Evolutionary conservation across 2,888 invertebrate species (phyloP).

Genomic region (Phalera bucephala): DNA sequence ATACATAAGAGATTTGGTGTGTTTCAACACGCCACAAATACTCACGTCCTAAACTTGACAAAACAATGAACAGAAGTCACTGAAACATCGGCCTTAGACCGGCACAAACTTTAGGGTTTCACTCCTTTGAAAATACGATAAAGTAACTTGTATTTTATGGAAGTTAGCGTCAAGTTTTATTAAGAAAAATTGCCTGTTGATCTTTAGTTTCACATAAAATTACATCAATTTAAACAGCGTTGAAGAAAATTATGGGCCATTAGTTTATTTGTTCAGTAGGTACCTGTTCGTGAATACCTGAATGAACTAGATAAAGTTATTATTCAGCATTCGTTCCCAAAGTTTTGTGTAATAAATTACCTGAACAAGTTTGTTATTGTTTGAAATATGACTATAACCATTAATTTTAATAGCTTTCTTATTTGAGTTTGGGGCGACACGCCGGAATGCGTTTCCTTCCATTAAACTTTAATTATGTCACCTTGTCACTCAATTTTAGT

Average conservation of each 20-base stretch:
- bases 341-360: no score
- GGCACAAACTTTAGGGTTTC: slow-evolving; percentile 30
- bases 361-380: no score
- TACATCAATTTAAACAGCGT: slow-evolving; percentile 16
- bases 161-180: slow-evolving; percentile 36
- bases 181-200: slow-evolving; percentile 29
- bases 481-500: no score
- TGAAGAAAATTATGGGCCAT: slow-evolving; percentile 12
- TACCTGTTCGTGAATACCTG: neutral
- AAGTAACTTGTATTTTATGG: slow-evolving; percentile 29
- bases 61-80: slow-evolving; percentile 28
- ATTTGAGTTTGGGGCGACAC: no score
- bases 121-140: slow-evolving; percentile 26
- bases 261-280: neutral
- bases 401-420: no score
- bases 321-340: slow-evolving; percentile 1
- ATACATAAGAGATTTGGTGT: slow-evolving; percentile 10
- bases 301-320: slow-evolving; percentile 20
- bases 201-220: slow-evolving; percentile 26
- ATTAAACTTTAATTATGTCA: no score
- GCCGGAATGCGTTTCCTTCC: no score
- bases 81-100: slow-evolving; percentile 21
- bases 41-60: slow-evolving; percentile 21
- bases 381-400: no score
- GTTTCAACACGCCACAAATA: slow-evolving; percentile 13